Conservation (phyloP, 1,140 invertebrate genomes). For the Cydia splendana region DNA sequence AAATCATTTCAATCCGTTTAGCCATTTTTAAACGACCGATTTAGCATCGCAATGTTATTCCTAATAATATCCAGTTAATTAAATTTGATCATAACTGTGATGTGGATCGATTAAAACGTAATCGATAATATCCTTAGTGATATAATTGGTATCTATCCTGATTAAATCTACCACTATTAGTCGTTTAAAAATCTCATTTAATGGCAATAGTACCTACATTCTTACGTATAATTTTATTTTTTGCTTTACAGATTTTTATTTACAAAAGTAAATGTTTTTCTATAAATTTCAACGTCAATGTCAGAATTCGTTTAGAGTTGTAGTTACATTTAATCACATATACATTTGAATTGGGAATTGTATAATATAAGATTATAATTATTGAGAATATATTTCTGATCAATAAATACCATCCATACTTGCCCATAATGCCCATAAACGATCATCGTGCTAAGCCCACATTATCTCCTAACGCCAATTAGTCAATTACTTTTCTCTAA, state of each 20-base stretch:
- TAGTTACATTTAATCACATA: too few species aligned
- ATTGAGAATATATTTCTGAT: background rate
- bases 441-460: background rate
- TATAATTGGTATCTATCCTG: background rate
- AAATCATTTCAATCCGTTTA: too few species aligned
- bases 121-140: background rate
- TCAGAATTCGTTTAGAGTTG: too few species aligned
- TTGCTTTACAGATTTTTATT: background rate
- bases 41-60: too few species aligned
- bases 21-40: too few species aligned
- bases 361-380: background rate
- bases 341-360: too few species aligned
- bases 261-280: background rate
- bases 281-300: background rate
- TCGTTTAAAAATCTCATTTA: background rate
- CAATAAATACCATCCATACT: background rate
- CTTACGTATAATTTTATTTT: background rate
- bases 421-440: background rate
- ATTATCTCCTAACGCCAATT: conserved; percentile 14
- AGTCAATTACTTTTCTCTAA: background rate
- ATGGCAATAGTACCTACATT: background rate
- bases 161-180: background rate
- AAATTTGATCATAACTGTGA: background rate
- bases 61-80: too few species aligned
- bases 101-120: conserved; percentile 5